These are phyloP conservation scores for Denticeps clupeoides DNA, from an alignment of 2,797 vertebrate genomes.

Conservation along the genomic window DNA sequence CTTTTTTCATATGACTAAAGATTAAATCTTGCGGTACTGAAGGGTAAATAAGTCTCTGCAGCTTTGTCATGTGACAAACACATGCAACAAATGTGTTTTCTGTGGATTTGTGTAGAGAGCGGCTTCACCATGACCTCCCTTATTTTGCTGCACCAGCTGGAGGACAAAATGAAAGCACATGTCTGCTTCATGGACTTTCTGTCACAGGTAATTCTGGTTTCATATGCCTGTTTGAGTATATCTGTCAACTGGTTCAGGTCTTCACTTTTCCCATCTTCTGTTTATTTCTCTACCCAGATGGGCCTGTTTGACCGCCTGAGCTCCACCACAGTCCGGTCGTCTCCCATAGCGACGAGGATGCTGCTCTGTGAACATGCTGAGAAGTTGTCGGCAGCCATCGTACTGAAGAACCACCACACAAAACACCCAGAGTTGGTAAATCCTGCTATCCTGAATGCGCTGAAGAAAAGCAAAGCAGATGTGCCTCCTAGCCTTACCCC, in stretches of 20 bases:
- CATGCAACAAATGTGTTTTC: too few species aligned
- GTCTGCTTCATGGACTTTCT: constrained; percentile 87
- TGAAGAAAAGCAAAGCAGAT: constrained; percentile 56
- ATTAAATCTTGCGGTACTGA: too few species aligned
- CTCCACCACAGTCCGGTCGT: constrained; percentile 51
- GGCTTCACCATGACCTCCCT: constrained; percentile 84
- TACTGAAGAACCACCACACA: constrained; percentile 83
- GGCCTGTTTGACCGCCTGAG: constrained; percentile 71
- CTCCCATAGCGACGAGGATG: constrained; percentile 69
- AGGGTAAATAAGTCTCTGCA: too few species aligned
- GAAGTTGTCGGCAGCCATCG: constrained; percentile 77
- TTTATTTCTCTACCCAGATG: constrained; percentile 50
- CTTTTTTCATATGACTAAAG: too few species aligned
- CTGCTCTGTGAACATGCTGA: constrained; percentile 87
- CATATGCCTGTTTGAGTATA: background rate
- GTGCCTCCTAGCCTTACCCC: constrained; percentile 73
- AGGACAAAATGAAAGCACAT: constrained; percentile 95
- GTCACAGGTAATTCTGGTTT: constrained; percentile 79
- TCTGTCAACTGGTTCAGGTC: background rate
- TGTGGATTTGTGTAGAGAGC: constrained; percentile 68
- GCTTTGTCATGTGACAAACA: too few species aligned
- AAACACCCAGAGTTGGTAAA: constrained; percentile 73
- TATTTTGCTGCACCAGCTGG: constrained; percentile 90
- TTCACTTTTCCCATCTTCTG: background rate
- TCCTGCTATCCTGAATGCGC: constrained; percentile 57